A percentile compares a stretch with the other conserved stretches of the same genome.
Conservation (phyloP, 53 echinoderm and acorn worm genomes). For the Actinopyga echinites region DNA sequence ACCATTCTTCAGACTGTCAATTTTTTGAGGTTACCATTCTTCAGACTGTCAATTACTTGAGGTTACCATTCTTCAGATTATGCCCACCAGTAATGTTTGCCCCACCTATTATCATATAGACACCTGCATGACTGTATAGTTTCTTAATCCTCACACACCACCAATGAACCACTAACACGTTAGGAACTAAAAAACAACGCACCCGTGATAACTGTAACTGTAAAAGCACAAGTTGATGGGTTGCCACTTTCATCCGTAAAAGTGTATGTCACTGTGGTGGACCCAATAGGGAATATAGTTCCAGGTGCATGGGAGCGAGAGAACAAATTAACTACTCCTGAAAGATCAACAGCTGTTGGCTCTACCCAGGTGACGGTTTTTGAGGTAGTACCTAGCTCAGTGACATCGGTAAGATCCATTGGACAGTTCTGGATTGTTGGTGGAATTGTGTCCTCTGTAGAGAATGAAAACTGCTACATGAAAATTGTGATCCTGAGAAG, state of each 20-base stretch:
- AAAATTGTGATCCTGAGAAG: background rate
- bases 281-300: conserved; percentile 27
- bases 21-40: no score
- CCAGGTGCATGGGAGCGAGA: conserved; percentile 5
- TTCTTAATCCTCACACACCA: background rate
- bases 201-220: background rate
- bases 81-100: background rate
- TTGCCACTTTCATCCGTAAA: conserved; percentile 24
- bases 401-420: background rate
- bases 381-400: conserved; percentile 35
- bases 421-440: conserved; percentile 51
- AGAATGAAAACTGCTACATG: background rate
- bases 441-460: conserved; percentile 11
- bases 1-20: no score
- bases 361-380: conserved; percentile 41
- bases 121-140: background rate
- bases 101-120: background rate
- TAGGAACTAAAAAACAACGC: no score
- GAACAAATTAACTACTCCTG: conserved; percentile 15
- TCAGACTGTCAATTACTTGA: no score
- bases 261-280: conserved; percentile 30
- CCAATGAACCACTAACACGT: no score
- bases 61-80: no score
- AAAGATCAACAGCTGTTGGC: conserved; percentile 49
- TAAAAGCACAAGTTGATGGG: background rate